Evolutionary conservation across 2,113 vertebrate species (phyloP).

Genomic region (Otocyon megalotis): DNA sequence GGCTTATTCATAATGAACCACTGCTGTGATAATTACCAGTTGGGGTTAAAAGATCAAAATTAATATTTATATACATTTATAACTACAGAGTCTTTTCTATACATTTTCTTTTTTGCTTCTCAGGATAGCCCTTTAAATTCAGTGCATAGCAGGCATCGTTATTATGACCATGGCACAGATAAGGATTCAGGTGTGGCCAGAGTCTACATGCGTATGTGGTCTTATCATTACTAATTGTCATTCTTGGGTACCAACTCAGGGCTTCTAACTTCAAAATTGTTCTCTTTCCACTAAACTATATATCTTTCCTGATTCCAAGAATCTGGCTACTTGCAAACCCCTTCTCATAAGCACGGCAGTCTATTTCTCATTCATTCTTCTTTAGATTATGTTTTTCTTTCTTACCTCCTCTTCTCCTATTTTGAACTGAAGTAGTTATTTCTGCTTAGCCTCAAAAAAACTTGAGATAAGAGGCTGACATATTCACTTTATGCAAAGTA

Average conservation of each 20-base stretch:
- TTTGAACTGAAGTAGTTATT: constrained; percentile 18
- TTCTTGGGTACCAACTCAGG: neutral
- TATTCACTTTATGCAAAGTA: neutral
- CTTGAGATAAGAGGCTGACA: neutral
- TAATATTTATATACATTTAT: constrained; percentile 38
- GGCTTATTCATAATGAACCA: constrained; percentile 23
- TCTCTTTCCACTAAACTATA: neutral
- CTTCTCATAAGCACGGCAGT: neutral
- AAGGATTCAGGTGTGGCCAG: neutral
- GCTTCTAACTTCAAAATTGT: neutral
- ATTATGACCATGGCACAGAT: neutral
- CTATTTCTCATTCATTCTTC: neutral
- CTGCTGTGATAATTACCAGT: constrained; percentile 42
- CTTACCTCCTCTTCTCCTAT: neutral
- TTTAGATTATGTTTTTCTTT: neutral
- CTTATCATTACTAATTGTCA: neutral
- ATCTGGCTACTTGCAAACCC: neutral
- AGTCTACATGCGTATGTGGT: neutral
- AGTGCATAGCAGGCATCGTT: neutral
- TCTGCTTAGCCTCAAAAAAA: neutral
- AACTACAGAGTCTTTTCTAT: neutral
- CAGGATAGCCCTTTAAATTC: constrained; percentile 16
- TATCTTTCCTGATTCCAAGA: neutral
- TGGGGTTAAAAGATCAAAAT: constrained; percentile 42
- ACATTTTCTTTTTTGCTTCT: neutral